phyloP scores from a whole-genome alignment of 2,888 invertebrate genomes.

The Altica lythri region DNA sequence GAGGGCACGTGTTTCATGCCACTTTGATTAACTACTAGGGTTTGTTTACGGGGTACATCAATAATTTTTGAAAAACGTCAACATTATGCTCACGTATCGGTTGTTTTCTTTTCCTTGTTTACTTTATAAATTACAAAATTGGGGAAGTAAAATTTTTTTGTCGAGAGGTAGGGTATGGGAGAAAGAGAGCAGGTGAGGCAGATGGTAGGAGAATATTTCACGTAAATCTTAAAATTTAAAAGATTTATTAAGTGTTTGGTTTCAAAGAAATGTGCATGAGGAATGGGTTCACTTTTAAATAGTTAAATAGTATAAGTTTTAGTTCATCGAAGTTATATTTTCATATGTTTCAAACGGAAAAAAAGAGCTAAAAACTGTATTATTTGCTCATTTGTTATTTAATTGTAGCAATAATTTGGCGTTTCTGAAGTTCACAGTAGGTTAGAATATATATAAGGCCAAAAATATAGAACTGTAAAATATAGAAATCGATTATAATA shows the following conservation, averaged over 20 bases:
- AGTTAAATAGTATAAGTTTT: too few relatives aligned
- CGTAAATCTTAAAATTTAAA: constrained; percentile 17
- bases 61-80: constrained; percentile 39
- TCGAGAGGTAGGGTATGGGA: constrained; percentile 10
- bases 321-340: too few relatives aligned
- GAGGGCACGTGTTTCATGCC: constrained; percentile 39
- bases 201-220: constrained; percentile 26
- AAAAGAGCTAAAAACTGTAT: too few relatives aligned
- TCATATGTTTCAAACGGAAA: too few relatives aligned
- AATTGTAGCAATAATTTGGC: too few relatives aligned
- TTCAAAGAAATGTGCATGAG: not conserved
- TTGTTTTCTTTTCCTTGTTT: constrained; percentile 36
- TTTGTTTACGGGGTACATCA: constrained; percentile 49
- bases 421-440: too few relatives aligned
- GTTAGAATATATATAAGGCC: too few relatives aligned
- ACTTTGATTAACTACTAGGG: constrained; percentile 45
- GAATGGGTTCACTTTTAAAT: too few relatives aligned
- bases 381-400: too few relatives aligned
- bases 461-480: too few relatives aligned
- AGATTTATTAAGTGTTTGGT: constrained; percentile 15
- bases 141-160: constrained; percentile 23
- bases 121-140: constrained; percentile 35
- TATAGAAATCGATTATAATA: too few relatives aligned
- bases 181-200: constrained; percentile 27
- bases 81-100: constrained; percentile 33